phyloP scores from a whole-genome alignment of 2,888 invertebrate genomes.

The Dicyrtoma fusca region DNA sequence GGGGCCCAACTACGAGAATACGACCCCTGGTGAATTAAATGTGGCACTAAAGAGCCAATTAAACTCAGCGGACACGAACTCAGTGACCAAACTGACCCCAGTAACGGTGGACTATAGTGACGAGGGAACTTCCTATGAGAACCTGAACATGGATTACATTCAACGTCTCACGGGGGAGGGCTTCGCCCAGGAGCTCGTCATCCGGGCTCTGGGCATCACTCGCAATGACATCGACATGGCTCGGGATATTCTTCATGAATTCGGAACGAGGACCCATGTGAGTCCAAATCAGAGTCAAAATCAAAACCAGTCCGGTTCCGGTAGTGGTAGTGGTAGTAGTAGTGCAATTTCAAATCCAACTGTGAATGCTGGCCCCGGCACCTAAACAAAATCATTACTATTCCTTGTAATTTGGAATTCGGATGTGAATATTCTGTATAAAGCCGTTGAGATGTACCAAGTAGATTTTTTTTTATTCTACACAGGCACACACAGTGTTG shows the following conservation, averaged over 20 bases:
- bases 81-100: background rate
- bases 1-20: constrained; percentile 65
- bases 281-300: background rate
- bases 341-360: background rate
- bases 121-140: constrained; percentile 71
- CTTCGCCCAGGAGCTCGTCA: constrained; percentile 86
- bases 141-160: constrained; percentile 88
- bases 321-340: background rate
- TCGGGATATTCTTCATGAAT: constrained; percentile 89
- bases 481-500: no score
- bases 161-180: constrained; percentile 85
- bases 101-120: constrained; percentile 16
- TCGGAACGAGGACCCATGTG: constrained; percentile 66
- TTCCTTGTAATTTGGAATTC: constrained; percentile 13
- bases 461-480: background rate
- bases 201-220: constrained; percentile 87
- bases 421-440: background rate
- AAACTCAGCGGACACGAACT: background rate
- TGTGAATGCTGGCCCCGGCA: background rate
- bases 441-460: background rate
- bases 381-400: constrained; percentile 7
- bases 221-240: constrained; percentile 95
- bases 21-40: constrained; percentile 60
- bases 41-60: background rate
- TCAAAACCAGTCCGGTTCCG: background rate